Base-by-base conservation (phyloP, 2,888 invertebrate genomes). In the Cremastobaeus sp. region DNA sequence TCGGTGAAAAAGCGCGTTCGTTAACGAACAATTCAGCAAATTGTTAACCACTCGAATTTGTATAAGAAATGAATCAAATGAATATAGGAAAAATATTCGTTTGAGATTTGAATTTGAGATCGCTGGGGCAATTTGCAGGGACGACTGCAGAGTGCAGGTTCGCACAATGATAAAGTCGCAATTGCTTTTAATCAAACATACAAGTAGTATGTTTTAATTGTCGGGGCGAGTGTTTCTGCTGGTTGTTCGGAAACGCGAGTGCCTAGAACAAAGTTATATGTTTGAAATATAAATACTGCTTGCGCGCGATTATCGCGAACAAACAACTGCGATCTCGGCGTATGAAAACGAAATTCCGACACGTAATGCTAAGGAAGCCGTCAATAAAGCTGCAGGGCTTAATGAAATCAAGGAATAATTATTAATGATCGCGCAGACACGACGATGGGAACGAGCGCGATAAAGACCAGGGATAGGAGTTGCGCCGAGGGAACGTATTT, bases 381-480 rank as follows among this genome's bases (percentile, higher is more conserved):
- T 74, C 74, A 78, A 78, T 76, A 75, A 75, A 73, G 69, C 75
- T 37, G 54, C 48, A 21, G 32, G 50, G 35, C 59, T 76, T 77
- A 76, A 77, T 76, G 73, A 76, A 77, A 78, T 78, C 73, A 76
- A 76, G 71, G 76, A 76, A 76, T 76, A 76, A 77, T 78, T 74
- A 76, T 76, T 75, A 73, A 78, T 74, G 72, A 73, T 57, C 71
- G 60, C 12, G 66, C 62, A 54, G 55, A 55, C 66, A 30, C 45
- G 52, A 39, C 60, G 62, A 68, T 73, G 78, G 64, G 70, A 74
- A 74, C 66, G 62, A 21, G 47, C 59, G 65, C 60, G 66, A 72
- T 72, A 65, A 72, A 65, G 47, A 59, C 50, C 0, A 52, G 32
- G 34, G 35, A 34, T 41, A 17, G 4, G n/a, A 8, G 35, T 3